These are phyloP conservation scores for Isoperla grammatica DNA, from an alignment of 2,888 invertebrate genomes.

Conservation along the genomic window DNA sequence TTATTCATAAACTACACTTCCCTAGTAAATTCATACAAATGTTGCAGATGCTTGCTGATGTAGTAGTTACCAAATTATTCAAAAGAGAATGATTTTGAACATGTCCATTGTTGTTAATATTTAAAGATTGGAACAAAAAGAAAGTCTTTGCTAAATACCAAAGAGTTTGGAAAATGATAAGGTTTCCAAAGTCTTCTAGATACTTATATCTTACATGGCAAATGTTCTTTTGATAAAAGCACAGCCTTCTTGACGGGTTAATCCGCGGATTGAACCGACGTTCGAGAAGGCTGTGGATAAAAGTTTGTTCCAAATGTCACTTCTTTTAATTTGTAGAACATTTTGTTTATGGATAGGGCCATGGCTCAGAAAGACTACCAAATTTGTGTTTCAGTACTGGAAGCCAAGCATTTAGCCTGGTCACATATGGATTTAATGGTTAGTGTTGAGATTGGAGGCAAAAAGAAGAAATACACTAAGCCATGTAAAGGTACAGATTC, in stretches of 20 bases:
- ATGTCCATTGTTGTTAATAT: too few species aligned
- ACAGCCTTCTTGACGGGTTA: too few species aligned
- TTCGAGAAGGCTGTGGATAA: too few species aligned
- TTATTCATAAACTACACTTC: too few species aligned
- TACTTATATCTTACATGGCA: too few species aligned
- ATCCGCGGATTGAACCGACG: too few species aligned
- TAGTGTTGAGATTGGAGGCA: constrained; percentile 49
- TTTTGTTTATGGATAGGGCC: constrained; percentile 38
- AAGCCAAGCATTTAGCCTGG: constrained; percentile 54
- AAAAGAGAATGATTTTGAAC: too few species aligned
- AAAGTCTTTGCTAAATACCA: too few species aligned
- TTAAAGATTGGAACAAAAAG: too few species aligned
- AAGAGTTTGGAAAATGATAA: constrained; percentile 5
- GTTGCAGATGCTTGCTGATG: not conserved
- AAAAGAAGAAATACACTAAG: constrained; percentile 54
- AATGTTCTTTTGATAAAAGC: not conserved
- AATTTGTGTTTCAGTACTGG: constrained; percentile 59
- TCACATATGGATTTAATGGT: constrained; percentile 56
- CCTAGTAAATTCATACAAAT: not conserved
- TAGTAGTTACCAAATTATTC: too few species aligned
- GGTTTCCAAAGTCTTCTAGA: too few species aligned
- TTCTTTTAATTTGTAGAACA: constrained; percentile 31
- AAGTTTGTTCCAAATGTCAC: constrained; percentile 24
- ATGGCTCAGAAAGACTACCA: constrained; percentile 44
- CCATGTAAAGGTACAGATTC: constrained; percentile 54